phyloP scores from a whole-genome alignment of 2,888 invertebrate species.

The Chrysomela aeneicollis region DNA sequence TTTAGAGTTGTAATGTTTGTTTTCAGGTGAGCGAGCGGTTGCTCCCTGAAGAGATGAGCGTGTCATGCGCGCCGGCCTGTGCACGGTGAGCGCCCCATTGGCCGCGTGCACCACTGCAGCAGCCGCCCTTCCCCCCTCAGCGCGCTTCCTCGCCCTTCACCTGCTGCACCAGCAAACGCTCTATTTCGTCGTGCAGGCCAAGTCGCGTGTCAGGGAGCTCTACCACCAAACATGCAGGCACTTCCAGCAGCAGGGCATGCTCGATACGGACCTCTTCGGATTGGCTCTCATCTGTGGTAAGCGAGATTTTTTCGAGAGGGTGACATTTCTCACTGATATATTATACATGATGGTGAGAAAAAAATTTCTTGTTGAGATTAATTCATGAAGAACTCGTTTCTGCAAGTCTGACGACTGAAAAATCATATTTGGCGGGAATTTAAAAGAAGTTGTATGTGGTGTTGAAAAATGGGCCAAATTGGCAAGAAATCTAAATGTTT shows the following conservation, averaged over 20 bases:
- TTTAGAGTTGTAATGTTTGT: too few relatives aligned
- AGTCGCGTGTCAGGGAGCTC: constrained; percentile 84
- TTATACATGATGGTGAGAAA: too few relatives aligned
- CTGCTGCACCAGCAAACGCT: constrained; percentile 69
- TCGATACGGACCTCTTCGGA: constrained; percentile 86
- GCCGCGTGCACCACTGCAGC: constrained; percentile 74
- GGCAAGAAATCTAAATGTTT: too few relatives aligned
- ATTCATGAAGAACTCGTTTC: too few relatives aligned
- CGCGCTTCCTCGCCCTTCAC: constrained; percentile 72
- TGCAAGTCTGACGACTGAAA: too few relatives aligned
- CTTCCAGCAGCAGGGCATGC: constrained; percentile 82
- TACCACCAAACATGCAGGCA: constrained; percentile 82
- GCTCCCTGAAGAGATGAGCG: constrained; percentile 62
- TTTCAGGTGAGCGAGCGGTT: constrained; percentile 53
- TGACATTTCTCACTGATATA: too few relatives aligned
- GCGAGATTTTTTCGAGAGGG: constrained; percentile 54
- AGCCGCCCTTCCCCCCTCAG: constrained; percentile 67
- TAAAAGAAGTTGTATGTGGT: too few relatives aligned
- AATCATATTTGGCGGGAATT: too few relatives aligned
- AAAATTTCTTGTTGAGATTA: too few relatives aligned
- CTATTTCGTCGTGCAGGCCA: constrained; percentile 74
- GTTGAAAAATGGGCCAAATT: too few relatives aligned
- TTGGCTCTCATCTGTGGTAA: constrained; percentile 84
- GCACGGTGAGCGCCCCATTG: constrained; percentile 80
- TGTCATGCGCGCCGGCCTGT: constrained; percentile 71